Evolutionary conservation across 2,113 vertebrate species (phyloP), one percentile per base, ranked within the genome.

Genomic region (Petrocephalus zakoni): DNA sequence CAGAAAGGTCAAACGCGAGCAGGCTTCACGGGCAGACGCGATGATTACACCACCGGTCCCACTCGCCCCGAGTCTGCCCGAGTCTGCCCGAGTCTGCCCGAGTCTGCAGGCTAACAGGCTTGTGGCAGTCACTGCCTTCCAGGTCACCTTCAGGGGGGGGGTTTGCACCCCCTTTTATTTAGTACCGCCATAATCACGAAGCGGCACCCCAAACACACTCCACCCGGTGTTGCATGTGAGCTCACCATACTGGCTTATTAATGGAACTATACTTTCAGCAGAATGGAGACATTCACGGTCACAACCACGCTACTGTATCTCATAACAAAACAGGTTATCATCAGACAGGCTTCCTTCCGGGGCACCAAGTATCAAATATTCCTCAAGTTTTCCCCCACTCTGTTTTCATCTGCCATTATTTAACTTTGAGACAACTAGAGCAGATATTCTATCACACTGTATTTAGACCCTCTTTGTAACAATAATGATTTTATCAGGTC

Each of bases 1-100:
- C 81, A 87, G 78, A 94, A 95, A 96, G 94, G 95, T 95, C 94
- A 95, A 82, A 87, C 88, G 90, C 61, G 92, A 91, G 89, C 86
- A 2, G 53, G 81, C 90, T 92, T 92, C 89, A 90, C 55, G 61
- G 87, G 46, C 58, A 90, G 91, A 87, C 88, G 10, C 11, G 22
- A 55, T 90, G 55, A 78, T 46, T 58, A 22, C 46, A 3, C 5
- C 78, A n/a, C 78, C 9, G 42, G 1, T 5, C n/a, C 17, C 21
- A 11, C 51, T 85, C 84, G 15, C 13, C 25, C 6, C n/a, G n/a
- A n/a, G n/a, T n/a, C n/a, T n/a, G n/a, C n/a, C n/a, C n/a, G n/a
- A n/a, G n/a, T n/a, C n/a, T n/a, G n/a, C n/a, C n/a, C n/a, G n/a
- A n/a, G n/a, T 47, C 83, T 53, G 22, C 61, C 83, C 22, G 10